Percentiles rank a stretch among this genome's conserved stretches.
Conservation (phyloP, 2,888 invertebrate genomes). For the Caradrina kadenii region DNA sequence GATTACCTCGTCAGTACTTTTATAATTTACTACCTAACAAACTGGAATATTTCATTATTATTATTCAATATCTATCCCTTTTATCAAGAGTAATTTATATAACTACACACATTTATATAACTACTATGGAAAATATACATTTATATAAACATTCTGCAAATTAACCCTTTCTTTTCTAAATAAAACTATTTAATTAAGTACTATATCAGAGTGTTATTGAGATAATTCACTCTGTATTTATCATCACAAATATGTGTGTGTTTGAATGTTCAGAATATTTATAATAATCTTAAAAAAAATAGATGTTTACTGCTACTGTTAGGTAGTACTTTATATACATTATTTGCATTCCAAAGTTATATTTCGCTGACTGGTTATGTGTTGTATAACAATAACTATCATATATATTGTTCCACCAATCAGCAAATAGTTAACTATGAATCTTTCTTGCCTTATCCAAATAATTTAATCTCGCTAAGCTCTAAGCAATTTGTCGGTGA, state of each 20-base stretch:
- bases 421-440: constrained; percentile 44
- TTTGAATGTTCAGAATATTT: constrained; percentile 34
- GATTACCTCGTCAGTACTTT: constrained; percentile 52
- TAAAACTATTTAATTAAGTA: constrained; percentile 8
- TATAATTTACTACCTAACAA: constrained; percentile 64
- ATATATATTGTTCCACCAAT: constrained; percentile 40
- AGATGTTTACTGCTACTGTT: constrained; percentile 33
- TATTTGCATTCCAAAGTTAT: constrained; percentile 59
- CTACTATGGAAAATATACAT: constrained; percentile 7
- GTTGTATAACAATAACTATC: constrained; percentile 47
- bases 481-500: constrained; percentile 65
- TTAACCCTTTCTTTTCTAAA: constrained; percentile 22
- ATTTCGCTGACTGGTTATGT: constrained; percentile 43
- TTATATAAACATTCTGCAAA: constrained; percentile 5
- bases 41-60: constrained; percentile 36
- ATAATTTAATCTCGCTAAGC: constrained; percentile 66
- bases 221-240: constrained; percentile 28
- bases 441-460: constrained; percentile 64
- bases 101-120: constrained; percentile 10
- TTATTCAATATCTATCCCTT: constrained; percentile 47
- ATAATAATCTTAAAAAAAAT: constrained; percentile 13
- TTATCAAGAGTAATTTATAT: constrained; percentile 39
- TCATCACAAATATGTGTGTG: constrained; percentile 21
- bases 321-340: constrained; percentile 59
- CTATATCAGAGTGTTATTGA: constrained; percentile 20